Conservation (phyloP, 2,113 vertebrate genomes). For the Mus spicilegus region DNA sequence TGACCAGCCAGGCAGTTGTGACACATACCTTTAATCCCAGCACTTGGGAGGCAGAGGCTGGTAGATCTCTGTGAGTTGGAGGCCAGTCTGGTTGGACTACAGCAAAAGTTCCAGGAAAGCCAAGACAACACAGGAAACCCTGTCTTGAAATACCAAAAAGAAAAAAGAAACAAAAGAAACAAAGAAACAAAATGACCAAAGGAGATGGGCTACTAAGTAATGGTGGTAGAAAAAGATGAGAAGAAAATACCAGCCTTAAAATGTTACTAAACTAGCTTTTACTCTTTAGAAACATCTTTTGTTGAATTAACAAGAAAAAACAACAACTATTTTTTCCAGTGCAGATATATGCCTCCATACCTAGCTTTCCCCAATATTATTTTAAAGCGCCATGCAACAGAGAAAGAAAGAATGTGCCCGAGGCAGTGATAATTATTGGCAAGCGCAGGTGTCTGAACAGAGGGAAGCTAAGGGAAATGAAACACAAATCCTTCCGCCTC, state of each 20-base stretch:
- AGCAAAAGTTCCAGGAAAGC: background rate
- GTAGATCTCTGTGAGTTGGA: background rate
- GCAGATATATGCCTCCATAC: slow-evolving; percentile 37
- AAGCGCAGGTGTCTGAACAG: slow-evolving; percentile 77
- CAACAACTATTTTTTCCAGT: slow-evolving; percentile 1
- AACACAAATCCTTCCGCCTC: slow-evolving; percentile 66
- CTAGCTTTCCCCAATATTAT: slow-evolving; percentile 57
- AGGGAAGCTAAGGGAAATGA: slow-evolving; percentile 59
- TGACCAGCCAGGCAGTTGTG: background rate
- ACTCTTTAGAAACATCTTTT: slow-evolving; percentile 40
- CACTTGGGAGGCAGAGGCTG: background rate
- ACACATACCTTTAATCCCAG: background rate
- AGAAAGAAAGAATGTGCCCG: background rate
- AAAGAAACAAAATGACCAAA: background rate
- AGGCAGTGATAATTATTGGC: slow-evolving; percentile 67
- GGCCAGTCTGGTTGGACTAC: background rate
- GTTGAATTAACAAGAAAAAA: background rate
- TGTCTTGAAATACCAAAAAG: background rate
- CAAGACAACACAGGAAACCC: background rate
- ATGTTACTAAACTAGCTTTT: slow-evolving; percentile 51
- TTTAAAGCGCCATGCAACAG: slow-evolving; percentile 58
- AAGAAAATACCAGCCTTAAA: slow-evolving; percentile 4
- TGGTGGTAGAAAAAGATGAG: slow-evolving; percentile 3
- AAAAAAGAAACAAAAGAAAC: background rate
- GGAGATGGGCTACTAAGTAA: background rate